Evolutionary conservation across 2,797 vertebrate genomes (phyloP).

Genomic region (Falco concolor): DNA sequence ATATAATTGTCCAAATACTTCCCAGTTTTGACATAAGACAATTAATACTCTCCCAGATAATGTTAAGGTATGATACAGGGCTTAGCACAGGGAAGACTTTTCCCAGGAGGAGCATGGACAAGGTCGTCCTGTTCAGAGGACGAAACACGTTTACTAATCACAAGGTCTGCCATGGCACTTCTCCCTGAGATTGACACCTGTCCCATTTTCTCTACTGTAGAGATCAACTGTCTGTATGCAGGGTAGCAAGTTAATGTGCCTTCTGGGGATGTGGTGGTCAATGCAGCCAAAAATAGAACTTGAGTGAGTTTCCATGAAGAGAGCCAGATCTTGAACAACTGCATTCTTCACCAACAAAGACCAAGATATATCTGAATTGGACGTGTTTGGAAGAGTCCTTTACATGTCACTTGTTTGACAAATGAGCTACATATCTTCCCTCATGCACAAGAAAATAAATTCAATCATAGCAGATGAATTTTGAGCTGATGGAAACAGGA

Average conservation of each 20-base stretch:
- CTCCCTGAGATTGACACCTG: neutral
- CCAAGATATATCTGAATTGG: neutral
- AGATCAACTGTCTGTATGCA: neutral
- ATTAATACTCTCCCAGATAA: neutral
- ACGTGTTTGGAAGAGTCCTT: neutral
- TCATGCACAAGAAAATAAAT: neutral
- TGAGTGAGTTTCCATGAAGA: neutral
- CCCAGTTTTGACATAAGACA: neutral
- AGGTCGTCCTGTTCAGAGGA: neutral
- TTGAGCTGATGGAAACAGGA: neutral
- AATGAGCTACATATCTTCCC: neutral
- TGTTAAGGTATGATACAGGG: neutral
- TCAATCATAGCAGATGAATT: neutral
- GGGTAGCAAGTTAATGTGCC: neutral
- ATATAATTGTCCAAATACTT: neutral
- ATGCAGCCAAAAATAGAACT: neutral
- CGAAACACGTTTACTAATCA: neutral
- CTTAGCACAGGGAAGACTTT: neutral
- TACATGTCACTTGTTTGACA: neutral
- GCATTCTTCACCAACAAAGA: neutral
- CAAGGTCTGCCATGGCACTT: neutral
- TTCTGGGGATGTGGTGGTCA: neutral
- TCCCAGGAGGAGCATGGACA: neutral
- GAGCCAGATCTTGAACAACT: neutral
- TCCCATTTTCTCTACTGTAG: neutral